Base-by-base conservation (phyloP, 2,888 invertebrate genomes). In the Nomada goodeniana region DNA sequence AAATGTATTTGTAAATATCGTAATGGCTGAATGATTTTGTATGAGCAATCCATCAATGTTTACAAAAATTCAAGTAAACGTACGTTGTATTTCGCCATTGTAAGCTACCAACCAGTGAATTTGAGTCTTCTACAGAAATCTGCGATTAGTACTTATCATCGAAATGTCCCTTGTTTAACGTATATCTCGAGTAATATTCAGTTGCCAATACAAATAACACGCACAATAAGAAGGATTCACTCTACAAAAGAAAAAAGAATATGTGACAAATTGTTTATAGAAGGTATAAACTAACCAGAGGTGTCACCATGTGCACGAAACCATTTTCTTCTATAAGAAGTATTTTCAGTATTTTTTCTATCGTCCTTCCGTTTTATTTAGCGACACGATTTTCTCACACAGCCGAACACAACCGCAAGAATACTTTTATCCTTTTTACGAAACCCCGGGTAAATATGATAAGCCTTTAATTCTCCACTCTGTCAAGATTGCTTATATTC, bases 291-390 rank as follows among this genome's bases (percentile, higher is more conserved):
- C 91, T 91, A 86, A 91, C 91, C 88, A 87, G 89, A 85, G 87
- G 89, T 91, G 89, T 92, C 91, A 92, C 89, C 92, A 92, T 91
- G 90, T 92, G 92, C 90, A 89, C 84, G 85, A 80, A 85, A 89
- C 85, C 91, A 92, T 92, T 84, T 84, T 86, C 75, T 65, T 83
- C 55, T 26, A n/a, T 68, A 70, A 60, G 76, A 70, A 63, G 70
- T 83, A 60, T 81, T 72, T 77, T 71, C 67, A 59, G 76, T 44
- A 57, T 57, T 72, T 55, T 69, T 70, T 42, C 18, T 65, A 61
- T 76, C 75, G 74, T 60, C 72, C 68, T 67, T 47, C 61, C 44
- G 11, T 47, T 47, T 47, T 47, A 47, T 36, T 36, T 53, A 29
- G 47, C 59, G 29, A 64, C 53, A 60, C 74, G 47, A 15, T 29